Evolutionary conservation across 2,888 invertebrate genomes (phyloP).

Genomic region (Synanthedon vespiformis): DNA sequence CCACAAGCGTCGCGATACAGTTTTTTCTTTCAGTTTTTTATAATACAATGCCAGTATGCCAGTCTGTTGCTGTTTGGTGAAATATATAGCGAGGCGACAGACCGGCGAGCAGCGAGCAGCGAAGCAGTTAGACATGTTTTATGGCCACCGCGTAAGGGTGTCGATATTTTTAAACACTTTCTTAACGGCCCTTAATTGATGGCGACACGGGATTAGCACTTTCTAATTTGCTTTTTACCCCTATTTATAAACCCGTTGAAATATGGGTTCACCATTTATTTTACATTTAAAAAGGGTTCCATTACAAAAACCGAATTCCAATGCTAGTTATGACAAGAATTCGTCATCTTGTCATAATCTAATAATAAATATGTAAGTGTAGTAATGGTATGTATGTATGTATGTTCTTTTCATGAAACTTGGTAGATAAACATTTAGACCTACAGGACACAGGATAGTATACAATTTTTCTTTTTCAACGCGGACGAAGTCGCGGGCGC

Average conservation of each 20-base stretch:
- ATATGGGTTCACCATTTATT: conserved; percentile 10
- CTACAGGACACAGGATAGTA: too few species aligned
- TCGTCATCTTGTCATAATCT: too few species aligned
- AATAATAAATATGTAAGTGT: too few species aligned
- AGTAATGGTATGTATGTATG: too few species aligned
- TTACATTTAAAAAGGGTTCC: too few species aligned
- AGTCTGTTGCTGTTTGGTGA: conserved; percentile 18
- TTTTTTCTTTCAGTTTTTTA: conserved; percentile 20
- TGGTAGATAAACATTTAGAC: too few species aligned
- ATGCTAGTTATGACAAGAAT: too few species aligned
- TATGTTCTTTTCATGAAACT: too few species aligned
- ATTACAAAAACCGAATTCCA: too few species aligned
- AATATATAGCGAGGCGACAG: conserved; percentile 11
- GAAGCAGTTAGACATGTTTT: conserved; percentile 16
- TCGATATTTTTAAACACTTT: conserved; percentile 27
- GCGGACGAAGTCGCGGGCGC: too few species aligned
- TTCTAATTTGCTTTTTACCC: conserved; percentile 26
- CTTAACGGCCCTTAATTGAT: conserved; percentile 30
- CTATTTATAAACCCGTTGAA: conserved; percentile 20
- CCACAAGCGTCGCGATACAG: neutral
- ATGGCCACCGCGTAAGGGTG: conserved; percentile 19
- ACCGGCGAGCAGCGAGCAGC: conserved; percentile 13
- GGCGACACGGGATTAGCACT: conserved; percentile 37
- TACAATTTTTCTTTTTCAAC: too few species aligned
- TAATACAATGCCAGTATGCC: conserved; percentile 1